Conservation (phyloP, 2,797 vertebrate species). For the Protosalanx chinensis region DNA sequence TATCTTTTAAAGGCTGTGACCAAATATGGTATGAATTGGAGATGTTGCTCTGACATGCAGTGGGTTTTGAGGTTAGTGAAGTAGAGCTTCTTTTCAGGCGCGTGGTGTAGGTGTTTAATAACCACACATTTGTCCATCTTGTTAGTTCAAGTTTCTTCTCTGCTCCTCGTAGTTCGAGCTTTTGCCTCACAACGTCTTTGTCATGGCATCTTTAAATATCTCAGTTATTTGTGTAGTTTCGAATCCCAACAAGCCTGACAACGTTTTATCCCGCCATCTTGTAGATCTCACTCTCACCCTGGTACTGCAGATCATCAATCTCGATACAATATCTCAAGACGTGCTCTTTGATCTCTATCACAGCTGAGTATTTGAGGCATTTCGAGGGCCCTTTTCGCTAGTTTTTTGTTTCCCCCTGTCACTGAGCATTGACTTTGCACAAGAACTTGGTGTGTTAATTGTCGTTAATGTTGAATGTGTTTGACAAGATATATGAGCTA, state of each 20-base stretch:
- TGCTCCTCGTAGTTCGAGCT: background rate
- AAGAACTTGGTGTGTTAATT: background rate
- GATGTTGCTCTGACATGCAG: constrained; percentile 2
- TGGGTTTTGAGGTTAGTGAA: background rate
- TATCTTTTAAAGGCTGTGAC: constrained; percentile 4
- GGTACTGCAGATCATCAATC: background rate
- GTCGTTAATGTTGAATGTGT: background rate
- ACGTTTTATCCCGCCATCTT: background rate
- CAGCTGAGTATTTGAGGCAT: background rate
- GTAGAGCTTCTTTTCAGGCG: background rate
- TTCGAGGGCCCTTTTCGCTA: background rate
- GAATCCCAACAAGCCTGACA: background rate
- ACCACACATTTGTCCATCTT: background rate
- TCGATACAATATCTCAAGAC: background rate
- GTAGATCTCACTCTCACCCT: background rate
- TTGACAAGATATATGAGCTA: background rate
- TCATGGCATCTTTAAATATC: background rate
- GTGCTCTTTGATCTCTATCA: background rate
- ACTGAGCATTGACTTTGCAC: background rate
- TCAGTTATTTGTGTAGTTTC: background rate
- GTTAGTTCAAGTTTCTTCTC: background rate
- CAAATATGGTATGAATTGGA: background rate
- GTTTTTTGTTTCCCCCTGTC: background rate
- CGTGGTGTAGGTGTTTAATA: background rate
- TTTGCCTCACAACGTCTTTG: background rate